phyloP scores from a whole-genome alignment of 2,797 vertebrate genomes.

The Parotocinclus haroldoi region DNA sequence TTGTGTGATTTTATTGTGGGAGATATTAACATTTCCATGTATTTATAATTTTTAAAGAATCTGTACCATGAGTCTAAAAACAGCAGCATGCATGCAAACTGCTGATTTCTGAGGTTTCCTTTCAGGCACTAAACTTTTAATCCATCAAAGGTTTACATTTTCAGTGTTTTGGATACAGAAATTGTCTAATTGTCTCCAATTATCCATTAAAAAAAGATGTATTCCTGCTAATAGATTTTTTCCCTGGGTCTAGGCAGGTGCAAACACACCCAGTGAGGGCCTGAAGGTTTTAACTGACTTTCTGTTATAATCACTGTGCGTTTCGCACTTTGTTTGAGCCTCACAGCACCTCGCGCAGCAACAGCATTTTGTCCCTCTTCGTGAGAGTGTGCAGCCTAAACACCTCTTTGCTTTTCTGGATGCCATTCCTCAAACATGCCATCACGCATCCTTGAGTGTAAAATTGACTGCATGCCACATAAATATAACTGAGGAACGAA shows the following conservation, averaged over 20 bases:
- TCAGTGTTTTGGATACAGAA: too few relatives aligned
- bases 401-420: constrained; percentile 26
- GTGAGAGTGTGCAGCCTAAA: constrained; percentile 28
- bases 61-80: too few relatives aligned
- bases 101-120: too few relatives aligned
- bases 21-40: too few relatives aligned
- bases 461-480: background rate
- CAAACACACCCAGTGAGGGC: constrained; percentile 24
- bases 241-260: constrained; percentile 7
- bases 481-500: background rate
- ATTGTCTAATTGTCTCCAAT: too few relatives aligned
- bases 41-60: too few relatives aligned
- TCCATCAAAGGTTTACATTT: too few relatives aligned
- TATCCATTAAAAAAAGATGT: background rate
- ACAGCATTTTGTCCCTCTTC: constrained; percentile 15
- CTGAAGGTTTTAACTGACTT: constrained; percentile 11
- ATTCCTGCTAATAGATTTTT: constrained; percentile 16
- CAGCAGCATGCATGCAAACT: too few relatives aligned
- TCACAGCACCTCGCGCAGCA: constrained; percentile 32
- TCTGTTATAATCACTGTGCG: constrained; percentile 12
- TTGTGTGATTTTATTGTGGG: too few relatives aligned
- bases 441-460: constrained; percentile 17
- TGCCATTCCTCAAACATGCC: constrained; percentile 37
- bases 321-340: constrained; percentile 13
- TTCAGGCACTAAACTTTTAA: too few relatives aligned